Conservation (phyloP, 2,797 vertebrate species). For the Cuculus canorus region DNA sequence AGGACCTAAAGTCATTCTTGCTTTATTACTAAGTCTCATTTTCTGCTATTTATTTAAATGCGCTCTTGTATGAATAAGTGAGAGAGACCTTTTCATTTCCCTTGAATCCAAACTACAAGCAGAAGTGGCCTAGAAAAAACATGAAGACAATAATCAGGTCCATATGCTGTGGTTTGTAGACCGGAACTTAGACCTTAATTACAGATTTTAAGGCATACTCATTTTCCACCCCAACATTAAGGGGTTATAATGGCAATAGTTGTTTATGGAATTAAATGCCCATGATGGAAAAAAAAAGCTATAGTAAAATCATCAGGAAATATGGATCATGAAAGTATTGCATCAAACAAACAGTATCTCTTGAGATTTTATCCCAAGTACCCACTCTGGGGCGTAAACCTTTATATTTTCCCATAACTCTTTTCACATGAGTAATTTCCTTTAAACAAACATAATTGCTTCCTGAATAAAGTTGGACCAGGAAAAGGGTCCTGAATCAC, state of each 20-base stretch:
- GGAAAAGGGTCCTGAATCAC: background rate
- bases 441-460: background rate
- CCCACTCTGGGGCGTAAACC: background rate
- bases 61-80: constrained; percentile 6
- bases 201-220: constrained; percentile 13
- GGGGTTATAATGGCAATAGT: background rate
- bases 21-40: background rate
- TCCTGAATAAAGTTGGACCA: background rate
- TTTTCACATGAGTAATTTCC: background rate
- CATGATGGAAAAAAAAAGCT: background rate
- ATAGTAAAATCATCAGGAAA: background rate
- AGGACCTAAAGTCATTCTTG: background rate
- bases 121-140: background rate
- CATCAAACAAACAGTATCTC: background rate
- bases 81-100: constrained; percentile 8
- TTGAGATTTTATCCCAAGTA: background rate
- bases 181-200: constrained; percentile 35
- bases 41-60: constrained; percentile 41
- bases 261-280: constrained; percentile 5
- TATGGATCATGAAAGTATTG: background rate
- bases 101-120: constrained; percentile 38
- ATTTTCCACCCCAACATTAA: constrained; percentile 17
- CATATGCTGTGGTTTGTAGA: background rate
- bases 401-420: background rate
- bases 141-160: constrained; percentile 9